These are phyloP conservation scores for Chelonus insularis DNA, from an alignment of 1,140 invertebrate genomes.

Conservation along the genomic window DNA sequence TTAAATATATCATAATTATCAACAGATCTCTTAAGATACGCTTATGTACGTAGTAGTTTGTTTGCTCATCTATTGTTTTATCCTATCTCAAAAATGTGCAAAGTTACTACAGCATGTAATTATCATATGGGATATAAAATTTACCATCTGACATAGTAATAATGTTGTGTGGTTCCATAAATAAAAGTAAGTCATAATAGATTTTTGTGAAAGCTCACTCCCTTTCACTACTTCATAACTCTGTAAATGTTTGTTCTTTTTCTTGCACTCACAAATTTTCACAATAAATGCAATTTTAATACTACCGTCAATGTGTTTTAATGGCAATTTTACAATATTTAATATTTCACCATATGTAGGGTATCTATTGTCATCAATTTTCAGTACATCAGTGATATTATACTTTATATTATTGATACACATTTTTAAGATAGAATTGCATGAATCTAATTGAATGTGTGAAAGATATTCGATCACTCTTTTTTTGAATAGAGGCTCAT, in stretches of 20 bases:
- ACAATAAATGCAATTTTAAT: not conserved
- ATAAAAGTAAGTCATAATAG: not conserved
- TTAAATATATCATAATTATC: too few relatives aligned
- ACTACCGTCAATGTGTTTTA: not conserved
- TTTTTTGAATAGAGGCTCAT: not conserved
- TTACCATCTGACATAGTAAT: not conserved
- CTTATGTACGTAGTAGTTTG: too few relatives aligned
- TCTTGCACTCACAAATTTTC: not conserved
- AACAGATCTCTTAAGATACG: too few relatives aligned
- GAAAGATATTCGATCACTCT: not conserved
- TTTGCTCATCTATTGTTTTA: too few relatives aligned
- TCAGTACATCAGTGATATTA: not conserved
- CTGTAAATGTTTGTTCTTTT: constrained; percentile 1
- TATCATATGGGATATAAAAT: constrained; percentile 4
- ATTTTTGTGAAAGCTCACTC: not conserved
- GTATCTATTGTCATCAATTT: not conserved
- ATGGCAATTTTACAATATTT: not conserved
- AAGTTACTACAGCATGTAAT: not conserved
- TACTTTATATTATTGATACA: not conserved
- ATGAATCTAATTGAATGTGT: not conserved
- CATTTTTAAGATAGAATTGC: not conserved
- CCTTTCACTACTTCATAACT: not conserved
- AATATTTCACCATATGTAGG: not conserved
- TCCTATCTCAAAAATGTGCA: too few relatives aligned
- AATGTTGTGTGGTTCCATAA: not conserved